Evolutionary conservation across 2,113 vertebrate species (phyloP).

Genomic region (Ictalurus furcatus): DNA sequence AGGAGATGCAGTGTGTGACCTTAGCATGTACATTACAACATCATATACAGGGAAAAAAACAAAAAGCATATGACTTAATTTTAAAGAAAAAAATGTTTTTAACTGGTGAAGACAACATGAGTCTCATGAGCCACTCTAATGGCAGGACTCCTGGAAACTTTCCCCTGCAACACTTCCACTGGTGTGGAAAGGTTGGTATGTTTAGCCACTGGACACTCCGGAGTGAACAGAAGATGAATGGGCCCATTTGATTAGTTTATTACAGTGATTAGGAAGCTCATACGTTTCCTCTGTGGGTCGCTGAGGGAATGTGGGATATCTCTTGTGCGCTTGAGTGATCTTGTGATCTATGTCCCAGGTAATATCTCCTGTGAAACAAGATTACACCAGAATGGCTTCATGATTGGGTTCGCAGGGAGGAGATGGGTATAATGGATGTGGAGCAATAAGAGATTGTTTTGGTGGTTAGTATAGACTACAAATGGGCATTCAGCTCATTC

Average conservation of each 20-base stretch:
- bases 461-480: not conserved
- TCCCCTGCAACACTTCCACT: not conserved
- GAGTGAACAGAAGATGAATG: not conserved
- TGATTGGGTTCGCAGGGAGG: not conserved
- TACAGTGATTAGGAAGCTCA: not conserved
- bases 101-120: too few relatives aligned
- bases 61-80: too few relatives aligned
- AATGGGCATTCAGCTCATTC: not conserved
- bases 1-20: not conserved
- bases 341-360: not conserved
- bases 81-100: too few relatives aligned
- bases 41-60: not conserved
- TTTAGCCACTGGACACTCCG: not conserved
- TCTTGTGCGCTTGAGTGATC: not conserved
- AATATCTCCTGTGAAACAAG: not conserved
- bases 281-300: not conserved
- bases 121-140: not conserved
- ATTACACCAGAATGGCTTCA: not conserved
- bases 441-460: not conserved
- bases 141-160: not conserved
- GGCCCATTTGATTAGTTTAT: not conserved
- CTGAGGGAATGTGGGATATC: not conserved
- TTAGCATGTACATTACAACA: not conserved
- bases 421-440: not conserved
- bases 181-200: not conserved